Conservation (phyloP, 2,888 invertebrate species). For the Asteroscopus sphinx region DNA sequence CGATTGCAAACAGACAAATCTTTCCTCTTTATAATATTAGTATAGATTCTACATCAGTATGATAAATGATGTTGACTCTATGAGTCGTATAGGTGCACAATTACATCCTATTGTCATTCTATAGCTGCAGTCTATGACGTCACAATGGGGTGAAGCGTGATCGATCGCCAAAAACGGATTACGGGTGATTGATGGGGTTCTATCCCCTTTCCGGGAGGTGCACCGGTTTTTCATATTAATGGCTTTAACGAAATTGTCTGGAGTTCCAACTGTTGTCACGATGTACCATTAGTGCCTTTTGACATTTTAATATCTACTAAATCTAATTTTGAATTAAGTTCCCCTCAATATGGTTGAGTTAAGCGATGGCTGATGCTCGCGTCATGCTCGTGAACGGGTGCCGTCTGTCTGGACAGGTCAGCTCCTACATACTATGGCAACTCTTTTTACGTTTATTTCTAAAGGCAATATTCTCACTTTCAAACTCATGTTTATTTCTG, state of each 20-base stretch:
- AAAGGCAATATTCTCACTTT: too few relatives aligned
- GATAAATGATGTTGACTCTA: conserved; percentile 12
- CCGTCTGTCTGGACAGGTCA: too few relatives aligned
- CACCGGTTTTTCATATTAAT: conserved; percentile 37
- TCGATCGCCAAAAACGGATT: conserved; percentile 67
- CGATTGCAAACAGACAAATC: too few relatives aligned
- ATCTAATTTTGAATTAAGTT: background rate
- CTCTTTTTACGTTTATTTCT: too few relatives aligned
- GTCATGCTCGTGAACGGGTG: too few relatives aligned
- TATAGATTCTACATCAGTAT: too few relatives aligned
- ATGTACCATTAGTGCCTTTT: conserved; percentile 9
- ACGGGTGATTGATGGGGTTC: conserved; percentile 67
- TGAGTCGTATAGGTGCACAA: conserved; percentile 15
- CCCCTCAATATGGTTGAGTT: too few relatives aligned
- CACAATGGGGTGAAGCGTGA: conserved; percentile 56
- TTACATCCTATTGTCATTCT: conserved; percentile 31
- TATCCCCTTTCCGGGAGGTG: conserved; percentile 46
- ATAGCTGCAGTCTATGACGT: conserved; percentile 17
- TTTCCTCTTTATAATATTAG: too few relatives aligned
- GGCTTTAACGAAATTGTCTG: conserved; percentile 31
- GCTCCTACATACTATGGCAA: too few relatives aligned
- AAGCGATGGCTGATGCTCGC: too few relatives aligned
- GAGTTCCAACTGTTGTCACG: conserved; percentile 13
- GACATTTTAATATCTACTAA: conserved; percentile 8
- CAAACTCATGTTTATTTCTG: too few relatives aligned